A percentile compares a stretch with the other conserved stretches of the same genome.
Evolutionary conservation across 1,140 invertebrate genomes (phyloP).

Genomic region (Tetramorium simillimum): DNA sequence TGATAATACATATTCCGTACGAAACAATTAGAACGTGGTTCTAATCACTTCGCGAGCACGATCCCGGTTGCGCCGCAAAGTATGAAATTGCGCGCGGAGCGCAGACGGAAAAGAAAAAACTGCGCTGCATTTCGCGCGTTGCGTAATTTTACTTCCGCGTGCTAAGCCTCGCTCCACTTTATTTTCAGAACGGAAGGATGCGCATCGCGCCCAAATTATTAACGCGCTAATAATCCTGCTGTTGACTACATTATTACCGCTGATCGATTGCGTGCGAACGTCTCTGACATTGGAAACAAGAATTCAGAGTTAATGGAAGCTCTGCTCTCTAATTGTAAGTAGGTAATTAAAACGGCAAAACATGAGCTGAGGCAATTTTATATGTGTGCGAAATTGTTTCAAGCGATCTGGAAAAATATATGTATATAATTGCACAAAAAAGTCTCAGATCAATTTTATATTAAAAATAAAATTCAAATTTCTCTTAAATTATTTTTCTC

Average conservation of each 20-base stretch:
- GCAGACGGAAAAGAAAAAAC: neutral
- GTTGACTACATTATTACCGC: neutral
- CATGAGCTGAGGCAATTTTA: neutral
- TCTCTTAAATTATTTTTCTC: neutral
- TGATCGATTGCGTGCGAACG: slow-evolving; percentile 9
- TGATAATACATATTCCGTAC: neutral
- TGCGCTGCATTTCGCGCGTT: slow-evolving; percentile 24
- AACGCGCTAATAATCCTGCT: slow-evolving; percentile 9
- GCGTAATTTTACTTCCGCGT: slow-evolving; percentile 36
- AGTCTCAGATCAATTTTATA: neutral
- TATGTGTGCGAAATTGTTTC: neutral
- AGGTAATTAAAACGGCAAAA: neutral
- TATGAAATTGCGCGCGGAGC: slow-evolving; percentile 22
- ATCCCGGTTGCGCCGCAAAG: slow-evolving; percentile 1
- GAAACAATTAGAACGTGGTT: slow-evolving; percentile 41
- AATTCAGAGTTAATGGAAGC: neutral
- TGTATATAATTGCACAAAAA: neutral
- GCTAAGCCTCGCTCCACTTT: slow-evolving; percentile 31
- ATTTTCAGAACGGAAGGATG: slow-evolving; percentile 30
- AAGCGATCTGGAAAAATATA: neutral
- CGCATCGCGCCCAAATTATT: slow-evolving; percentile 14
- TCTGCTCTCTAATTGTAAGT: too few species aligned
- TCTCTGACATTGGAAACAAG: neutral
- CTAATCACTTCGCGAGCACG: neutral
- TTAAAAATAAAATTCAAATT: neutral